phyloP scores from a whole-genome alignment of 2,113 vertebrate species.

The Cephalopterus ornatus region DNA sequence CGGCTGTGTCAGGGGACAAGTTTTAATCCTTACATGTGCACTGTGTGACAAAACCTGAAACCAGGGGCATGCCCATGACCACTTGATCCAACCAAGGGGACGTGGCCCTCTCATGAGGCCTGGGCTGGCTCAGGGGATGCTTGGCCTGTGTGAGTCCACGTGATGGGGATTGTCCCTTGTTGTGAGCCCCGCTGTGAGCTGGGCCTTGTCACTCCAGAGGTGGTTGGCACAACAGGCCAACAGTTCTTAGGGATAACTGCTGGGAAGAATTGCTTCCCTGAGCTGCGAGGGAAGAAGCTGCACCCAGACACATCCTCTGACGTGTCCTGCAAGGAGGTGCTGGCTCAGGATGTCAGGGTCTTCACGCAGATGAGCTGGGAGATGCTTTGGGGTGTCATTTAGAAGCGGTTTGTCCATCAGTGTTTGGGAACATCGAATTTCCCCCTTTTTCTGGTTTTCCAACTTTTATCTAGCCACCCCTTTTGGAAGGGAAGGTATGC shows the following conservation, averaged over 20 bases:
- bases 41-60: not conserved
- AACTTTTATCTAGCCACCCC: not conserved
- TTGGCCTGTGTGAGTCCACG: too few relatives aligned
- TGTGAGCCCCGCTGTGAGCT: not conserved
- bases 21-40: not conserved
- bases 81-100: not conserved
- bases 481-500: not conserved
- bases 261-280: not conserved
- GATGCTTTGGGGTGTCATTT: too few relatives aligned
- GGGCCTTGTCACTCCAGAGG: not conserved
- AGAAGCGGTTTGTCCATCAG: not conserved
- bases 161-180: not conserved
- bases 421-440: not conserved
- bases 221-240: too few relatives aligned
- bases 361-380: not conserved
- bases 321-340: fast-evolving
- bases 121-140: not conserved
- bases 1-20: not conserved
- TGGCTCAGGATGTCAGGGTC: not conserved
- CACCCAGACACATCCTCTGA: fast-evolving
- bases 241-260: not conserved
- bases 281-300: not conserved
- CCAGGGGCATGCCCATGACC: not conserved
- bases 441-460: not conserved
- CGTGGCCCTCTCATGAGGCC: fast-evolving